Base-by-base conservation (phyloP, 1,140 invertebrate species). In the Drosophila sp. region DNA sequence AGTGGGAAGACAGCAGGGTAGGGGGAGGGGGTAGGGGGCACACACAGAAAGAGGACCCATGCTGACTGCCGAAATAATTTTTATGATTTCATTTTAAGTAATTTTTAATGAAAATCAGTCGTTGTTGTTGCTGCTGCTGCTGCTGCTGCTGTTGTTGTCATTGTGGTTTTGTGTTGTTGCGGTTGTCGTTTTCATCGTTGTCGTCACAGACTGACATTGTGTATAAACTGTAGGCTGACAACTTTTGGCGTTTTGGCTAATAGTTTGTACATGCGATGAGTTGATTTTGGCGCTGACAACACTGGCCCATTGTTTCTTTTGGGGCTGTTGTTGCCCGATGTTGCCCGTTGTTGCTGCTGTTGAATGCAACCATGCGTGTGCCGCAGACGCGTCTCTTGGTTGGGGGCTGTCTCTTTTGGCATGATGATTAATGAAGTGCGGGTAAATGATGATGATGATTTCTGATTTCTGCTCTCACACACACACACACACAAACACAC, bases 381-480 rank as follows among this genome's bases (percentile, higher is more conserved):
- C 38, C 72, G 40, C 56, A 58, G 56, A 58, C 60, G 41, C 38
- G 60, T 44, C 60, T 67, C 58, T 61, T 72, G 62, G 56, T 60
- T 32, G 8, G 64, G 33, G 29, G 17, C 61, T 68, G 79, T 72
- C 70, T 70, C 80, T 66, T 85, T 85, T 80, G 81, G 79, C 81
- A 77, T 69, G 72, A 83, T 90, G 89, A 91, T 91, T 91, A 91
- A 91, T 91, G 89, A 86, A 91, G 89, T 91, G 90, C 89, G 89
- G 75, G 60, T 71, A 70, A 76, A 60, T 69, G 78, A 58, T 64
- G 64, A 29, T 57, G 71, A 47, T 66, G 70, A 66, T 78, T 74
- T 64, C 61, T 61, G 62, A 44, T 74, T 63, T 66, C 54, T 64
- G 57, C 56, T 38, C 17, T 23, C 25, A 61, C 55, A 57, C 62